A percentile compares a stretch with the other conserved stretches of the same genome.
phyloP scores from a whole-genome alignment of 2,797 vertebrate species.

The Dendrocincla tyrannina region DNA sequence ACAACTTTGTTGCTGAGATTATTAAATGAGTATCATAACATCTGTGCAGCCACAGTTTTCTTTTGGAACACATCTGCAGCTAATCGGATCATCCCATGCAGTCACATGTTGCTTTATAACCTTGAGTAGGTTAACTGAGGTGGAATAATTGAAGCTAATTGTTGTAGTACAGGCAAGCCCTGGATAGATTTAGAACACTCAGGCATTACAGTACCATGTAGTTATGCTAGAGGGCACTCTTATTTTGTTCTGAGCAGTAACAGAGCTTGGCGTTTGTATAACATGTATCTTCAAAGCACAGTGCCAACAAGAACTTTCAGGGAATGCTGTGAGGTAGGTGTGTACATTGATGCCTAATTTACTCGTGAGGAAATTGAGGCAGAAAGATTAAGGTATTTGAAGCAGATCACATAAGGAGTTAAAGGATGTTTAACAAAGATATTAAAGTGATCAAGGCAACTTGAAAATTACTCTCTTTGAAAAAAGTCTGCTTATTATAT shows the following conservation, averaged over 20 bases:
- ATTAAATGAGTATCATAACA: background rate
- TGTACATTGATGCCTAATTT: slow-evolving; percentile 12
- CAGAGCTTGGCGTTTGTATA: background rate
- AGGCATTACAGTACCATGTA: slow-evolving; percentile 2
- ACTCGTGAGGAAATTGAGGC: slow-evolving; percentile 6
- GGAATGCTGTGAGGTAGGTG: slow-evolving; percentile 38
- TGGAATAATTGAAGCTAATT: slow-evolving; percentile 24
- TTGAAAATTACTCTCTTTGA: background rate
- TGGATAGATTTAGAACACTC: background rate
- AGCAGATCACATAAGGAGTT: background rate
- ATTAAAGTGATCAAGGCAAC: background rate
- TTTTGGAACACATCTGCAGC: background rate
- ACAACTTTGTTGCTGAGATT: background rate
- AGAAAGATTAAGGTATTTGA: background rate
- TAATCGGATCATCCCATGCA: background rate
- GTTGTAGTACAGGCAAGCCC: background rate
- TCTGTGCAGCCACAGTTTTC: background rate
- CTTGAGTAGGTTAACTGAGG: background rate
- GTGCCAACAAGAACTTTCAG: background rate
- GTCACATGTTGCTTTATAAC: background rate
- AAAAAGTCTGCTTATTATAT: background rate
- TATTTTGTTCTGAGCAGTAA: background rate
- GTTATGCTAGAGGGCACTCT: slow-evolving; percentile 41
- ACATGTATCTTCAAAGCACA: background rate
- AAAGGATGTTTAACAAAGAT: background rate